Conservation (phyloP, 2,797 vertebrate species). For the Valencia hispanica region DNA sequence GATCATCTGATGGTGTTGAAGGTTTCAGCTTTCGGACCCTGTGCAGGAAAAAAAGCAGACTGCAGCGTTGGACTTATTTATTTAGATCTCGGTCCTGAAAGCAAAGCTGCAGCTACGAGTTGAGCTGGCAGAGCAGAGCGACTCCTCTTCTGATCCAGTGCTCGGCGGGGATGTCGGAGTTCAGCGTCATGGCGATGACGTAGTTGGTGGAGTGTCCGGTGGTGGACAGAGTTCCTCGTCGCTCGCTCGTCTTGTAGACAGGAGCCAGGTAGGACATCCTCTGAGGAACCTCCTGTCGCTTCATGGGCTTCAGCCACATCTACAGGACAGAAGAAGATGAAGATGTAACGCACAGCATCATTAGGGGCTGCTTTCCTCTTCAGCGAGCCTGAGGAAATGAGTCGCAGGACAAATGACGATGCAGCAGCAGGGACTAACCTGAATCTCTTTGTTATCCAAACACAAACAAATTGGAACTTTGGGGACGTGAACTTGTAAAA, state of each 20-base stretch:
- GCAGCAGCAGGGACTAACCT: not conserved
- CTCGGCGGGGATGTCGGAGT: slow-evolving; percentile 72
- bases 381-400: not conserved
- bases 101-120: slow-evolving; percentile 3
- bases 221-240: slow-evolving; percentile 87
- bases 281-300: slow-evolving; percentile 79
- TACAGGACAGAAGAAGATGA: slow-evolving; percentile 49
- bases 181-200: slow-evolving; percentile 14
- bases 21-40: not conserved
- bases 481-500: slow-evolving; percentile 48
- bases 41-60: not conserved
- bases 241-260: slow-evolving; percentile 80
- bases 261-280: slow-evolving; percentile 82
- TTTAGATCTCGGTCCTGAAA: not conserved
- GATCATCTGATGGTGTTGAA: not conserved
- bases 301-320: slow-evolving; percentile 90
- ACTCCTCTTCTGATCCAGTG: slow-evolving; percentile 90
- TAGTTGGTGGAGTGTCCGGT: slow-evolving; percentile 63
- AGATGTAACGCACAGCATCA: no score
- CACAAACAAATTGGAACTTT: slow-evolving; percentile 51
- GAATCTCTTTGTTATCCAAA: slow-evolving; percentile 38
- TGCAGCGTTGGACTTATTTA: not conserved
- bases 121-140: slow-evolving; percentile 87
- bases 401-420: not conserved
- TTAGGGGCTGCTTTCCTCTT: not conserved